Evolutionary conservation across 2,113 vertebrate species (phyloP).

Genomic region (Danionella cerebrum): DNA sequence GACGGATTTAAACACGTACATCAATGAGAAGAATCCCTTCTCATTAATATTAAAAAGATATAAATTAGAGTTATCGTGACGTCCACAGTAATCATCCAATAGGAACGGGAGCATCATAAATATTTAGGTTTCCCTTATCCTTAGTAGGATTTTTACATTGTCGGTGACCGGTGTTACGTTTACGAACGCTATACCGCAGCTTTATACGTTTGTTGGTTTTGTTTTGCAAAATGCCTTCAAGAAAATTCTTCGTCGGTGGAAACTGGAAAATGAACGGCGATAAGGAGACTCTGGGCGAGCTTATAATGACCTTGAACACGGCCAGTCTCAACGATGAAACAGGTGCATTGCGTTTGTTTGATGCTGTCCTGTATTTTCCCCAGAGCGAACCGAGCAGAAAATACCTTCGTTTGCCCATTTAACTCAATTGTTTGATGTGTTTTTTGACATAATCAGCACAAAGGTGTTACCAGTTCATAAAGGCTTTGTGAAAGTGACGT

Average conservation of each 20-base stretch:
- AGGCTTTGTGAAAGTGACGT: not conserved
- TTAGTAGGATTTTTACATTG: not conserved
- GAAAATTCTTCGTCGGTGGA: constrained; percentile 84
- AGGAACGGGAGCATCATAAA: not conserved
- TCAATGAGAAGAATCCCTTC: too few relatives aligned
- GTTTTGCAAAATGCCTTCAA: constrained; percentile 46
- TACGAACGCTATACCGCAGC: not conserved
- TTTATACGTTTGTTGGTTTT: not conserved
- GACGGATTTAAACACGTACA: too few relatives aligned
- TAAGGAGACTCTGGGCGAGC: constrained; percentile 70
- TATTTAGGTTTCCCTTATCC: not conserved
- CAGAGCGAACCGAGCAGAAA: not conserved
- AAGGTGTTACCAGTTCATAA: too few relatives aligned
- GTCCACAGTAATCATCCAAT: not conserved
- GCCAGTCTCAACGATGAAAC: constrained; percentile 72
- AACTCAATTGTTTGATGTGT: not conserved
- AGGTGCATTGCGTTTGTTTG: constrained; percentile 52
- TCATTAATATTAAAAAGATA: not conserved
- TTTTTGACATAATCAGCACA: too few relatives aligned
- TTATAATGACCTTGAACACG: constrained; percentile 71
- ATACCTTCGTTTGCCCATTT: not conserved
- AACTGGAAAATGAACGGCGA: constrained; percentile 92
- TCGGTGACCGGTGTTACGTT: not conserved
- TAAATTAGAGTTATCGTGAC: too few relatives aligned
- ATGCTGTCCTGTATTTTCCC: not conserved